Percentiles rank a stretch among this genome's conserved stretches.
These are phyloP conservation scores for Spondyliosoma cantharus DNA, from an alignment of 2,797 vertebrate genomes.

Conservation along the genomic window DNA sequence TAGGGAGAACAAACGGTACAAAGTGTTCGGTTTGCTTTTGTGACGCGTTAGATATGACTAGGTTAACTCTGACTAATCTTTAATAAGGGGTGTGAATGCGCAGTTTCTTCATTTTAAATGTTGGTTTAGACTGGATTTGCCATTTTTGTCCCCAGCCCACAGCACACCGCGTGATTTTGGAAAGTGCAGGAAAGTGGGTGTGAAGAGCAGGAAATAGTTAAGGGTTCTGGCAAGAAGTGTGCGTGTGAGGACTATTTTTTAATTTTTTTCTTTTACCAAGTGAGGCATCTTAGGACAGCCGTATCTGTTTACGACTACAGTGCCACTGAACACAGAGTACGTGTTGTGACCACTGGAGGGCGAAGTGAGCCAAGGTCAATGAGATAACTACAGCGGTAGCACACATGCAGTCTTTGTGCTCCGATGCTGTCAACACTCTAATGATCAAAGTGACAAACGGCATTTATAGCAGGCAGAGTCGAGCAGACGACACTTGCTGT, in stretches of 20 bases:
- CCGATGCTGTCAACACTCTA: slow-evolving; percentile 5
- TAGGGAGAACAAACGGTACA: slow-evolving; percentile 37
- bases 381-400: background rate
- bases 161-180: slow-evolving; percentile 39
- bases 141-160: slow-evolving; percentile 50
- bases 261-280: background rate
- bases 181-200: slow-evolving; percentile 60
- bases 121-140: slow-evolving; percentile 37
- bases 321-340: slow-evolving; percentile 4
- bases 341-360: slow-evolving; percentile 41
- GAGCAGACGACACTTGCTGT: slow-evolving; percentile 20
- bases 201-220: slow-evolving; percentile 51
- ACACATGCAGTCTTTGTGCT: slow-evolving; percentile 21
- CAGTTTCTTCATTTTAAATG: slow-evolving; percentile 40
- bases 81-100: slow-evolving; percentile 34
- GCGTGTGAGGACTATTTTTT: slow-evolving; percentile 30
- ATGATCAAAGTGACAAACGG: slow-evolving; percentile 28
- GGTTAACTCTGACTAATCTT: slow-evolving; percentile 45
- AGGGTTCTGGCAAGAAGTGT: slow-evolving; percentile 45
- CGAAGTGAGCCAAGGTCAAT: slow-evolving; percentile 14
- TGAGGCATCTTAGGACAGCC: slow-evolving; percentile 34
- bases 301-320: slow-evolving; percentile 21
- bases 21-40: slow-evolving; percentile 33
- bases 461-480: slow-evolving; percentile 23
- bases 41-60: slow-evolving; percentile 35